These are phyloP conservation scores for Trididemnum nubilum DNA, from an alignment of 23 tunicate species.

Conservation along the genomic window DNA sequence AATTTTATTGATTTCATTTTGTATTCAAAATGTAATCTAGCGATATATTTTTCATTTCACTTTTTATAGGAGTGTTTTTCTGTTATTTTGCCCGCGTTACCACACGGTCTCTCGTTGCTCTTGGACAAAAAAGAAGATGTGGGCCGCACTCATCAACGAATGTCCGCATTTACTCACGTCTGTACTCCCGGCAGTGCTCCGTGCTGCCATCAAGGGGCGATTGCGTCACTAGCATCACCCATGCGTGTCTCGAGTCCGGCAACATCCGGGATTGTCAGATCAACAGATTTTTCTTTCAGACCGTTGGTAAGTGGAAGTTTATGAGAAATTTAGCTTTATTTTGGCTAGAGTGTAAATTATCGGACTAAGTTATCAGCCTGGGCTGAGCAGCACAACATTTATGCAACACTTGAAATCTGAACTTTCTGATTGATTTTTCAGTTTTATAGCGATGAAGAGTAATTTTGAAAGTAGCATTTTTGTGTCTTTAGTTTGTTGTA, in stretches of 20 bases:
- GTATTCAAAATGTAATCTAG: too few species aligned
- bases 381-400: too few species aligned
- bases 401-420: too few species aligned
- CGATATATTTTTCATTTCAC: too few species aligned
- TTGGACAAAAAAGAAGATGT: slow-evolving; percentile 17
- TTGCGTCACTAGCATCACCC: background rate
- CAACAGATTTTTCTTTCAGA: background rate
- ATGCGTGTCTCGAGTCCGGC: slow-evolving; percentile 19
- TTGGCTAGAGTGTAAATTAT: too few species aligned
- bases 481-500: too few species aligned
- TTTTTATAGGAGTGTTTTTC: slow-evolving; percentile 87
- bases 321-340: too few species aligned
- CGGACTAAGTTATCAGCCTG: too few species aligned
- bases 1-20: too few species aligned
- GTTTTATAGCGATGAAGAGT: too few species aligned
- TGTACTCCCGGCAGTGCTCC: slow-evolving; percentile 8
- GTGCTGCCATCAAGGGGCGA: background rate
- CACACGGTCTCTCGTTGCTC: slow-evolving; percentile 65
- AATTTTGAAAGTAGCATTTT: too few species aligned
- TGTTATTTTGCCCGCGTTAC: slow-evolving; percentile 66
- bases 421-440: too few species aligned
- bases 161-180: background rate
- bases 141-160: slow-evolving; percentile 5
- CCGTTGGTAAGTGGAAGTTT: background rate
- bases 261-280: background rate